A percentile compares a stretch with the other conserved stretches of the same genome.
These are phyloP conservation scores for Equus przewalskii DNA, from an alignment of 2,113 vertebrate species.

Conservation along the genomic window DNA sequence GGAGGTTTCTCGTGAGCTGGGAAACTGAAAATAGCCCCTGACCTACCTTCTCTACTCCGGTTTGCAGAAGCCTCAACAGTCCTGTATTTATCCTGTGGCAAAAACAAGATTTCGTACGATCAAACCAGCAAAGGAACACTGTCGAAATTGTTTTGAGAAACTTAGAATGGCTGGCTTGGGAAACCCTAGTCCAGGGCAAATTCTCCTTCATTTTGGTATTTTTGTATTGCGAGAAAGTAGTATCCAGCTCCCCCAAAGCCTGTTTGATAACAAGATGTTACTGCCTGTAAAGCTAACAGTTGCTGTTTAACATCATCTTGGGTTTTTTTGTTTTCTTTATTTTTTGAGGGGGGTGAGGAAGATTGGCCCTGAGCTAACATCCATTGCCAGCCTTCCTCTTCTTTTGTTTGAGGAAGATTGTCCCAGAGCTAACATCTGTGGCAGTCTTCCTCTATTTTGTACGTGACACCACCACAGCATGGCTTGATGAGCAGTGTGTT, in stretches of 20 bases:
- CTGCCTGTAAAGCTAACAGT: background rate
- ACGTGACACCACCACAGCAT: too few relatives aligned
- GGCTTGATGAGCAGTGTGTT: too few relatives aligned
- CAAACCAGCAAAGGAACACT: background rate
- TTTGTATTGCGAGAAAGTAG: background rate
- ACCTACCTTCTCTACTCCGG: background rate
- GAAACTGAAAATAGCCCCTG: background rate
- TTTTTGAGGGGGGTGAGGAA: too few relatives aligned
- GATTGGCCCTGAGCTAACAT: too few relatives aligned
- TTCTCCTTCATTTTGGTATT: background rate
- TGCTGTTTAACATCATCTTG: background rate
- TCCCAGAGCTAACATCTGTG: too few relatives aligned
- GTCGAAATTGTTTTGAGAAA: background rate
- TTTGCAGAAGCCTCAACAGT: background rate
- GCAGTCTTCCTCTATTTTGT: too few relatives aligned
- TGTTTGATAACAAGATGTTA: background rate
- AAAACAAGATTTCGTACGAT: background rate
- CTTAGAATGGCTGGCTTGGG: background rate
- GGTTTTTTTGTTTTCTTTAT: too few relatives aligned
- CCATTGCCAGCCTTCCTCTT: too few relatives aligned
- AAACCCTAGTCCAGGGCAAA: background rate
- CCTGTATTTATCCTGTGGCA: background rate
- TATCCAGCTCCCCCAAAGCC: background rate
- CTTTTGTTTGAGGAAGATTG: too few relatives aligned
- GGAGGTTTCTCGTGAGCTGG: background rate